phyloP scores from a whole-genome alignment of 2,797 vertebrate genomes.

The Telmatherina bonti region DNA sequence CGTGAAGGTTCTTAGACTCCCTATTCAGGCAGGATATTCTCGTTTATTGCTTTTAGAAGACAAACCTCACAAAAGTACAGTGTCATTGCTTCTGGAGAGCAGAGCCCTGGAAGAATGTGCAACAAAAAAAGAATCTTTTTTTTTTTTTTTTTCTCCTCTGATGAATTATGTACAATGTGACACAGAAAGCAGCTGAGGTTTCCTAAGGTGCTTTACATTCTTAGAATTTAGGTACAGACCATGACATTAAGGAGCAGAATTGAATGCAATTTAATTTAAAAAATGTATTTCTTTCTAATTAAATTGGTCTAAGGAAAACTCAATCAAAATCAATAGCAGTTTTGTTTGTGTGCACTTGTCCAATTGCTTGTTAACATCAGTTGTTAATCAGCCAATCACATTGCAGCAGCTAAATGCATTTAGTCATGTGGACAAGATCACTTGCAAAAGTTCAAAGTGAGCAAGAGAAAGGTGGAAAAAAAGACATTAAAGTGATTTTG shows the following conservation, averaged over 20 bases:
- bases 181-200: conserved; percentile 31
- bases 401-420: no score
- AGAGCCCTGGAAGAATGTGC: conserved; percentile 48
- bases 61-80: conserved; percentile 75
- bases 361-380: background rate
- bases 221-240: conserved; percentile 7
- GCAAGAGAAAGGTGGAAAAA: no score
- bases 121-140: conserved; percentile 27
- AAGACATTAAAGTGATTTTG: no score
- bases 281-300: conserved; percentile 33
- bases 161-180: conserved; percentile 39
- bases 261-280: conserved; percentile 11
- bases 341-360: background rate
- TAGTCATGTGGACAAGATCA: background rate
- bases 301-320: background rate
- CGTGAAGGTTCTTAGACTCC: conserved; percentile 94
- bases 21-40: conserved; percentile 93
- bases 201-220: conserved; percentile 50
- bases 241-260: conserved; percentile 16
- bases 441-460: background rate
- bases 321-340: background rate
- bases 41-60: conserved; percentile 84
- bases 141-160: background rate
- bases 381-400: no score
- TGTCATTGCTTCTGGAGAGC: conserved; percentile 68